Evolutionary conservation across 2,797 vertebrate genomes (phyloP), one percentile per base, ranked within the genome.

Genomic region (Sibirionetta formosa): DNA sequence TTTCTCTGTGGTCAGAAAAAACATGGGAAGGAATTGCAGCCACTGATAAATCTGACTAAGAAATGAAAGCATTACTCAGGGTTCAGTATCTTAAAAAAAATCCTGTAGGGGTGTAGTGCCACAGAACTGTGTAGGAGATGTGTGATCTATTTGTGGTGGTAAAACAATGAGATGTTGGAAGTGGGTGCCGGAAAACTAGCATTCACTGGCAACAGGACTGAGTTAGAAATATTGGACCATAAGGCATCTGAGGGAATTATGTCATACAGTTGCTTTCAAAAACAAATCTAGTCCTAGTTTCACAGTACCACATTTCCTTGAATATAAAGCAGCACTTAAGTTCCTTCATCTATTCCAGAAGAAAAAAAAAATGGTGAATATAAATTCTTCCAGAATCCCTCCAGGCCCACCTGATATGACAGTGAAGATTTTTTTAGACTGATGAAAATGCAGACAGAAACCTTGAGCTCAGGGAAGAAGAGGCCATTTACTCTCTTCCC

Each of bases 171-270:
- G 75, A 86, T 69, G 50, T 48, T 96, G 51, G 58, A 90, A 88
- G 86, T 86, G 51, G 70, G 81, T 93, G 91, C 91, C 10, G 46
- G 63, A 92, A 90, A 90, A 82, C 66, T 71, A 90, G 66, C 58
- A 73, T 84, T 92, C 71, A 76, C 63, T 90, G 88, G 78, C 84
- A 94, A 38, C 16, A 73, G 83, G 75, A 84, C 60, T 72, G 68
- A 92, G 75, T 66, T 88, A 84, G 88, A 94, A 95, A 94, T 89
- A 82, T 15, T 90, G 81, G 86, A 95, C 94, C 84, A 86, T 92
- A 95, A 96, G 95, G 93, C 86, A 95, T 94, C 46, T 96, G 86
- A 93, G 95, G 95, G 91, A 96, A 96, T 95, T 93, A 92, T 95
- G 95, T 96, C 88, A 94, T 93, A 77, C 23, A 54, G 35, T 88